These are phyloP conservation scores for Cyclargus thomasi DNA, from an alignment of 1,140 invertebrate species.

Conservation along the genomic window DNA sequence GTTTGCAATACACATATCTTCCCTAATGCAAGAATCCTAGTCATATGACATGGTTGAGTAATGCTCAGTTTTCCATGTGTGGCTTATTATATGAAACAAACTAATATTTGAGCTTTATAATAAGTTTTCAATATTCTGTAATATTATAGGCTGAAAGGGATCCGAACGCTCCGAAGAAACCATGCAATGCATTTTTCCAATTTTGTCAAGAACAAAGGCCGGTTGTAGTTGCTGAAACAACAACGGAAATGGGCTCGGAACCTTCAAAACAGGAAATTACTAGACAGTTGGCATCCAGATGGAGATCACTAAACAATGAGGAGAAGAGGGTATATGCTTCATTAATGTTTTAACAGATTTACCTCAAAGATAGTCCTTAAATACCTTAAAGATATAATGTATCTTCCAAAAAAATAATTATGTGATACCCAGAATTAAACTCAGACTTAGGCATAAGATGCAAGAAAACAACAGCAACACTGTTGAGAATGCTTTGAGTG, in stretches of 20 bases:
- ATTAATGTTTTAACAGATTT: conserved; percentile 8
- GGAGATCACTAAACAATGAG: conserved; percentile 81
- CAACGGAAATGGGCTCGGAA: conserved; percentile 79
- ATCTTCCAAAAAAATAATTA: too few relatives aligned
- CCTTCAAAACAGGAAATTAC: conserved; percentile 85
- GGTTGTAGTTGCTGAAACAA: conserved; percentile 80
- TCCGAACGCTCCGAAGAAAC: conserved; percentile 86
- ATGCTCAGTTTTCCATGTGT: background rate
- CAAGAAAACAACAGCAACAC: too few relatives aligned
- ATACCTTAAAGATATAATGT: too few relatives aligned
- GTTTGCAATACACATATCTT: too few relatives aligned
- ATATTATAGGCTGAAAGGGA: conserved; percentile 77
- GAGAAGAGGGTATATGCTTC: conserved; percentile 83
- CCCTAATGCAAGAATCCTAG: too few relatives aligned
- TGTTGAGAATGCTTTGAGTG: too few relatives aligned
- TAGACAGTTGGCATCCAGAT: conserved; percentile 82
- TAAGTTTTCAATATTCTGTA: conserved; percentile 27
- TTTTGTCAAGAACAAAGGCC: conserved; percentile 87
- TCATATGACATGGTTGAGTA: background rate
- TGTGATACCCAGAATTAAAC: too few relatives aligned
- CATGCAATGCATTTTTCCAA: conserved; percentile 87
- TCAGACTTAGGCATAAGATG: too few relatives aligned
- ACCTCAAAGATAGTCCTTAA: too few relatives aligned
- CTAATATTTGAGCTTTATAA: background rate
- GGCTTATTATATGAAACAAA: background rate